Percentiles rank a stretch among this genome's conserved stretches.
These are phyloP conservation scores for Cancer borealis DNA, from an alignment of 2,888 invertebrate genomes.

Conservation along the genomic window DNA sequence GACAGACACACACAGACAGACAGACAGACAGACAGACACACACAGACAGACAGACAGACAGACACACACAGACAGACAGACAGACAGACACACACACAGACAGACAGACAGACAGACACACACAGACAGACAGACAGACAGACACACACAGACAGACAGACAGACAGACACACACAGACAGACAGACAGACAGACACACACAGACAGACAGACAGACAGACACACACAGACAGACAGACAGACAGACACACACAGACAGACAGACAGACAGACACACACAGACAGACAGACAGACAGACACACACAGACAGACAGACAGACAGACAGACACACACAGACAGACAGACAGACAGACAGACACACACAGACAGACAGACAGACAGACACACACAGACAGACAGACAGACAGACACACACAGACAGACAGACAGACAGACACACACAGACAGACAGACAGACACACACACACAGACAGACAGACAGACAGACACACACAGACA, in stretches of 20 bases:
- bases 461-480: slow-evolving; percentile 29
- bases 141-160: slow-evolving; percentile 24
- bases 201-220: too few species aligned
- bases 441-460: slow-evolving; percentile 40
- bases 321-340: slow-evolving; percentile 30
- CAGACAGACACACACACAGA: slow-evolving; percentile 31
- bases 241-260: slow-evolving; percentile 12
- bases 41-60: too few species aligned
- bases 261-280: too few species aligned
- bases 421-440: too few species aligned
- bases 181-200: slow-evolving; percentile 39
- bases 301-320: too few species aligned
- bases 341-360: slow-evolving; percentile 38
- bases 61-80: slow-evolving; percentile 39
- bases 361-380: too few species aligned
- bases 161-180: slow-evolving; percentile 30
- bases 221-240: slow-evolving; percentile 42
- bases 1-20: slow-evolving; percentile 31
- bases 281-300: slow-evolving; percentile 35
- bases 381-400: slow-evolving; percentile 36
- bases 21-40: slow-evolving; percentile 32
- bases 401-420: slow-evolving; percentile 29
- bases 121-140: slow-evolving; percentile 40
- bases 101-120: too few species aligned
- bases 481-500: slow-evolving; percentile 30